Conservation (phyloP, 2,797 vertebrate genomes). For the Parambassis ranga region DNA sequence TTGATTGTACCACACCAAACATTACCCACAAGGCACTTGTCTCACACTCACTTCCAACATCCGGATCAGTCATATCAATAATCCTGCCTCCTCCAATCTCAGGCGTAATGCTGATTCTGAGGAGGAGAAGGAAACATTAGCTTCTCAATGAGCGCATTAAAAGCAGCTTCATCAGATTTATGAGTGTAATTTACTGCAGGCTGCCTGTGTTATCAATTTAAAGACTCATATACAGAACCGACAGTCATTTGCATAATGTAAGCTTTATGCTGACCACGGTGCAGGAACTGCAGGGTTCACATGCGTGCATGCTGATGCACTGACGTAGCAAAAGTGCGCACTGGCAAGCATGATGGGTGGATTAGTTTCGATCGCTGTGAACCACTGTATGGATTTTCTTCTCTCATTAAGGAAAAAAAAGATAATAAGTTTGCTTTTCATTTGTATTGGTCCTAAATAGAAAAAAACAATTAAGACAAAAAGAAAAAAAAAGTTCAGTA, state of each 20-base stretch:
- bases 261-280: background rate
- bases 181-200: conserved; percentile 53
- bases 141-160: conserved; percentile 52
- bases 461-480: too few relatives aligned
- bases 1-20: background rate
- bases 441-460: too few relatives aligned
- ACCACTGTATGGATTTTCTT: too few relatives aligned
- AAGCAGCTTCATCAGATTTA: conserved; percentile 63
- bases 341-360: too few relatives aligned
- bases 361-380: too few relatives aligned
- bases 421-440: too few relatives aligned
- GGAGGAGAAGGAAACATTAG: conserved; percentile 52
- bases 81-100: conserved; percentile 27
- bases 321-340: too few relatives aligned
- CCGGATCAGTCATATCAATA: conserved; percentile 42
- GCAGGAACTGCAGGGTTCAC: too few relatives aligned
- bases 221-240: conserved; percentile 40
- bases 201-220: conserved; percentile 52
- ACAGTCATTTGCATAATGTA: conserved; percentile 57
- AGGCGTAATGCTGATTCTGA: conserved; percentile 29
- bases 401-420: too few relatives aligned
- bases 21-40: background rate
- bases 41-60: background rate
- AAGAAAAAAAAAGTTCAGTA: too few relatives aligned
- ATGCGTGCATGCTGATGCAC: too few relatives aligned